A percentile compares a stretch with the other conserved stretches of the same genome.
Evolutionary conservation across 2,113 vertebrate genomes (phyloP).

Genomic region (Brienomyrus brachyistius): DNA sequence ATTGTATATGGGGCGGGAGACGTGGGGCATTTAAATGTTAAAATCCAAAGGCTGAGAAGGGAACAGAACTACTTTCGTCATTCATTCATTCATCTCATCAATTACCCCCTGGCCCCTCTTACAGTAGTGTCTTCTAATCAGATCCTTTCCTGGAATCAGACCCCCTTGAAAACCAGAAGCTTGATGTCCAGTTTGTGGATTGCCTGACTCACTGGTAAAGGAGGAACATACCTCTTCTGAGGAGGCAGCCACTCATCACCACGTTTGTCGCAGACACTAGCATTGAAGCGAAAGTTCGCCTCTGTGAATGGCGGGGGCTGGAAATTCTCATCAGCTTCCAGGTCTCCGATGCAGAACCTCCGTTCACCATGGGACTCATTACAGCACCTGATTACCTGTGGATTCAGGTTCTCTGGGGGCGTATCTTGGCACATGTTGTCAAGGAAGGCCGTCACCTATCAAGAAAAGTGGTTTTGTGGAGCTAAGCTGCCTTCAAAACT

Average conservation of each 20-base stretch:
- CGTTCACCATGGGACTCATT: background rate
- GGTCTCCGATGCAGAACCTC: background rate
- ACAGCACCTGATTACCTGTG: background rate
- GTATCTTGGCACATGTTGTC: background rate
- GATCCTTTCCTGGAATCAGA: background rate
- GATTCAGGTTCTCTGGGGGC: background rate
- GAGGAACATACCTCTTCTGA: background rate
- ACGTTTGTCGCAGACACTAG: background rate
- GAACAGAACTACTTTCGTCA: background rate
- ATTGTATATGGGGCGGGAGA: too few species aligned
- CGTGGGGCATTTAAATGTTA: too few species aligned
- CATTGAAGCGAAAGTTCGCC: background rate
- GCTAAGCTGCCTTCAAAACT: background rate
- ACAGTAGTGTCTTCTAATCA: background rate
- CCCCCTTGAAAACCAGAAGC: background rate
- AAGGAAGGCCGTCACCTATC: background rate
- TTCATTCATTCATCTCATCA: background rate
- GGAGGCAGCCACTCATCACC: background rate
- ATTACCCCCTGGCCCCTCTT: background rate
- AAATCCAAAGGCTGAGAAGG: too few species aligned
- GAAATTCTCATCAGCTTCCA: background rate
- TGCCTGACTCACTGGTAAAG: background rate
- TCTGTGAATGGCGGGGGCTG: background rate
- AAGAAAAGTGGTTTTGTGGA: background rate
- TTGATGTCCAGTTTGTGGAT: background rate